A percentile compares a stretch with the other conserved stretches of the same genome.
Conservation (phyloP, 2,113 vertebrate genomes). For the Lagopus leucura region DNA sequence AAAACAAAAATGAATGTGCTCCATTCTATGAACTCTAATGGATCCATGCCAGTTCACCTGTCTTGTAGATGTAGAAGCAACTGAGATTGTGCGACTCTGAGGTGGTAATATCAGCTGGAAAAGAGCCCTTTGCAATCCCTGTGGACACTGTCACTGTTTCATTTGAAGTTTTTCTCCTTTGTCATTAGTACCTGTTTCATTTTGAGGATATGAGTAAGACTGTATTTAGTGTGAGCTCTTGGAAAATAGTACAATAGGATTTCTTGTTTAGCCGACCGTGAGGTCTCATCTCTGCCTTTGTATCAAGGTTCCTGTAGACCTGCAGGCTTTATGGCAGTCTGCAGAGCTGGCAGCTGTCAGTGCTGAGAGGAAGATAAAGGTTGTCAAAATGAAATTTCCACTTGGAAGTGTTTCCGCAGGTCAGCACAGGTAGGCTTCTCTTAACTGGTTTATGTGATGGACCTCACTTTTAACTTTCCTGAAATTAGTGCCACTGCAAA, state of each 20-base stretch:
- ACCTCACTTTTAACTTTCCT: neutral
- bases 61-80: neutral
- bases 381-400: slow-evolving; percentile 5
- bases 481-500: neutral
- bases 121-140: neutral
- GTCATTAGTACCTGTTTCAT: neutral
- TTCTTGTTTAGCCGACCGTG: neutral
- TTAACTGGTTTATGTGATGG: neutral
- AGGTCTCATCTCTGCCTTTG: neutral
- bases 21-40: neutral
- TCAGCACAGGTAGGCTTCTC: neutral
- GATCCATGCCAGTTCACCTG: neutral
- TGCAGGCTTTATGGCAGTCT: neutral
- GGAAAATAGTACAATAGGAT: neutral
- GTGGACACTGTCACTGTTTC: neutral
- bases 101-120: neutral
- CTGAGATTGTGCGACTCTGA: neutral
- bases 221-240: neutral
- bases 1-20: neutral
- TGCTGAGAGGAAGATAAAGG: neutral
- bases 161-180: neutral
- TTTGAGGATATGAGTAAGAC: neutral
- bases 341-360: neutral
- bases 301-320: neutral
- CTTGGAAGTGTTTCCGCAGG: neutral